A percentile compares a stretch with the other conserved stretches of the same genome.
Evolutionary conservation across 2,797 vertebrate genomes (phyloP).

Genomic region (Liparis tanakae): DNA sequence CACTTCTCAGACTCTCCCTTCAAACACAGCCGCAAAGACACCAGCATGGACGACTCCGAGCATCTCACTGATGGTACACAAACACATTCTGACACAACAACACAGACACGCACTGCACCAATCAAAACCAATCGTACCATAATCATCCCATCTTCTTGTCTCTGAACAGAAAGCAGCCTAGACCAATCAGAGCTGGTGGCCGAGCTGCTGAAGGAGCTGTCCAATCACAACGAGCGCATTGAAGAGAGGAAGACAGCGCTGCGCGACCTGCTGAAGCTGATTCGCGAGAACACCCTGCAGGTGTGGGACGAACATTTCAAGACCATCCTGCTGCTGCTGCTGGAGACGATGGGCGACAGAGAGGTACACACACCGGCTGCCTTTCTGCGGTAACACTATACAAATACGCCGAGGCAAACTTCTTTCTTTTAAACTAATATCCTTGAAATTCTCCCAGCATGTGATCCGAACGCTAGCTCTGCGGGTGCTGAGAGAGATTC

Average conservation of each 20-base stretch:
- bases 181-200: slow-evolving; percentile 95
- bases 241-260: slow-evolving; percentile 95
- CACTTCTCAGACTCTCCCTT: slow-evolving; percentile 91
- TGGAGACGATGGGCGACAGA: slow-evolving; percentile 96
- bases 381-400: background rate
- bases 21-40: slow-evolving; percentile 92
- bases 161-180: slow-evolving; percentile 85
- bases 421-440: slow-evolving; percentile 18
- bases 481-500: slow-evolving; percentile 94
- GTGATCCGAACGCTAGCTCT: slow-evolving; percentile 95
- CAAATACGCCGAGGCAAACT: background rate
- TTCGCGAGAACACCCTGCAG: slow-evolving; percentile 92
- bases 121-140: background rate
- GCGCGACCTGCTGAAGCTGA: slow-evolving; percentile 92
- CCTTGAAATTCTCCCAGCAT: slow-evolving; percentile 79
- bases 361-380: slow-evolving; percentile 82
- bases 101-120: background rate
- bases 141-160: background rate
- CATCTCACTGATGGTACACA: slow-evolving; percentile 90
- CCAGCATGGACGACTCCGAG: slow-evolving; percentile 91
- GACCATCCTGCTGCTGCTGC: slow-evolving; percentile 93
- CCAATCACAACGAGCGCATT: slow-evolving; percentile 95
- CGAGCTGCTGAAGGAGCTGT: slow-evolving; percentile 94
- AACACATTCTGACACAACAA: background rate
- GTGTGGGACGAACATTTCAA: slow-evolving; percentile 99